Percentiles rank a stretch among this genome's conserved stretches.
Conservation (phyloP, 2,888 invertebrate species). For the Caenorhabditis plicata region DNA sequence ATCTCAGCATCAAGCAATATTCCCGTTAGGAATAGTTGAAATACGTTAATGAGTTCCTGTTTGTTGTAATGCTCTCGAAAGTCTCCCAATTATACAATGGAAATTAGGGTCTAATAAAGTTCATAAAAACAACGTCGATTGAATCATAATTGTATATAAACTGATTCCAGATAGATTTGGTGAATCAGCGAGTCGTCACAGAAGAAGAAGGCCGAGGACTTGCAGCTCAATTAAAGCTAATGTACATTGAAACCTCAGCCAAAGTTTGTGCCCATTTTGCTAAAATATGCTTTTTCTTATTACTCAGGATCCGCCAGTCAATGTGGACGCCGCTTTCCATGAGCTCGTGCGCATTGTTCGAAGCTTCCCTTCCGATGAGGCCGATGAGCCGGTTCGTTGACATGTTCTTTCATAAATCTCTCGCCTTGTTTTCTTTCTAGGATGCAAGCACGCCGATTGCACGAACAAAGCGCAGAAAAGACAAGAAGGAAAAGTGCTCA, state of each 20-base stretch:
- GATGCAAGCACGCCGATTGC: constrained; percentile 9
- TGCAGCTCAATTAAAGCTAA: constrained; percentile 73
- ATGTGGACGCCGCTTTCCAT: constrained; percentile 93
- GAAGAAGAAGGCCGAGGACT: constrained; percentile 76
- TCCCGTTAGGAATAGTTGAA: no score
- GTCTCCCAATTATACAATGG: no score
- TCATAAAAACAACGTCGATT: background rate
- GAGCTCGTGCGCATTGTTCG: constrained; percentile 80
- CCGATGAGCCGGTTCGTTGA: constrained; percentile 64
- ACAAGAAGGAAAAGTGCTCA: constrained; percentile 15
- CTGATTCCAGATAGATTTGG: constrained; percentile 56
- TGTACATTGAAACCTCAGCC: constrained; percentile 95
- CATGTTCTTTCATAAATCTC: background rate
- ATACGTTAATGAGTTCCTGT: no score
- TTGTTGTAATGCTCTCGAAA: no score
- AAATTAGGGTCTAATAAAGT: no score
- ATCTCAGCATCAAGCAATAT: no score
- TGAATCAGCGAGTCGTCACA: constrained; percentile 64
- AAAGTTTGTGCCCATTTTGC: constrained; percentile 72
- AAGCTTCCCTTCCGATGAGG: constrained; percentile 67
- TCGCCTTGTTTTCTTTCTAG: constrained; percentile 3
- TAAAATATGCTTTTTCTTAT: no score
- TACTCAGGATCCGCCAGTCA: constrained; percentile 78
- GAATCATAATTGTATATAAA: background rate
- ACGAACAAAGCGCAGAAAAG: constrained; percentile 16